These are phyloP conservation scores for Lerema accius DNA, from an alignment of 1,140 invertebrate species.

Conservation along the genomic window DNA sequence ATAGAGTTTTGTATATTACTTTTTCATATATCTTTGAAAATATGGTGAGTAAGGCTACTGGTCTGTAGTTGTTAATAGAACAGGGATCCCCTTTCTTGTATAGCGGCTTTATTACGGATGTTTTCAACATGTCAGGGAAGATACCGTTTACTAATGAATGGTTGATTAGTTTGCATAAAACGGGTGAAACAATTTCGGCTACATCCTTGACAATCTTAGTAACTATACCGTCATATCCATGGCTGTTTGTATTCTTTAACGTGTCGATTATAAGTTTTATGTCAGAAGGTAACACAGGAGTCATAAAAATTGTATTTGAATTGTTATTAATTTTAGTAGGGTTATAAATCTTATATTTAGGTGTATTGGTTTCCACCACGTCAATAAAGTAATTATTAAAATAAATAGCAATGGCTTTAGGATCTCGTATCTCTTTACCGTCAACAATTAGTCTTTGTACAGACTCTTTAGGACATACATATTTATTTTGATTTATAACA, in stretches of 20 bases:
- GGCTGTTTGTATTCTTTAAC: conserved; percentile 6
- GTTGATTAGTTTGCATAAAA: not conserved
- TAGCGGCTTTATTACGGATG: conserved; percentile 3
- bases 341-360: too few relatives aligned
- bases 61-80: not conserved
- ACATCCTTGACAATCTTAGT: conserved; percentile 6
- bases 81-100: not conserved
- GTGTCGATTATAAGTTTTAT: not conserved
- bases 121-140: not conserved
- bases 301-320: conserved; percentile 5
- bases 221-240: conserved; percentile 4
- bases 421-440: not conserved
- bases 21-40: conserved; percentile 5
- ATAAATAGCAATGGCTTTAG: not conserved
- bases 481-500: conserved; percentile 1
- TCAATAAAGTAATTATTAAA: conserved; percentile 12
- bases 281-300: not conserved
- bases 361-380: not conserved
- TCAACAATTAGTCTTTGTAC: not conserved
- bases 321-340: not conserved
- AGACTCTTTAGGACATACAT: not conserved
- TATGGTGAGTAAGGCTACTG: not conserved
- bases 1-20: not conserved
- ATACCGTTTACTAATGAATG: not conserved
- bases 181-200: not conserved